Evolutionary conservation across 1,140 invertebrate genomes (phyloP), one percentile per base, ranked within the genome.

Genomic region (Zaprionus capensis): DNA sequence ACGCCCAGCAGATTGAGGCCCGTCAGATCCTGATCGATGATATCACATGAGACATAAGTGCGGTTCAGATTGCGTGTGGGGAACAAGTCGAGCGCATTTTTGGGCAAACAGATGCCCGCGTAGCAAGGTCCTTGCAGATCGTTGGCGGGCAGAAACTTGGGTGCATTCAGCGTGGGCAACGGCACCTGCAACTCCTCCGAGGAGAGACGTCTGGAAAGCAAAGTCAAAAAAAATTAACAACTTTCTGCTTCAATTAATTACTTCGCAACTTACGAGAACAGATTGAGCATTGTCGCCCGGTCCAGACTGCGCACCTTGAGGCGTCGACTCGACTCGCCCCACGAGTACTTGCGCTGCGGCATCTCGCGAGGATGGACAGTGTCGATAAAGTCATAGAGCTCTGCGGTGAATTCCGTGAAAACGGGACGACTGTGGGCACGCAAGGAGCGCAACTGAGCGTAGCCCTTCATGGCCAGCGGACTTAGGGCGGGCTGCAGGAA

Each of bases 381-480:
- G 24, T 85, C 83, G n/a, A 80, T 75, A 3, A 91, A 71, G 63
- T 93, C 91, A 49, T 88, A 91, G 3, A 92, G 61, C 22, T 92
- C 92, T 5, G 91, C 73, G 2, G 82, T 78, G 0, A 91, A 91
- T 57, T 92, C 91, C 0, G 88, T 85, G 36, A 93, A 72, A 2
- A 92, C 80, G 1, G 94, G 94, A 76, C 95, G 94, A 66, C 96
- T 93, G 84, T 95, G 94, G n/a, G 95, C 94, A 71, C 96, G 95
- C 26, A 98, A 93, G 44, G 94, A 95, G 81, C 96, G 94, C 53
- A 98, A 92, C 20, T 96, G 96, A n/a, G 96, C 96, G 91, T 97
- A 98, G 31, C 97, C 97, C 44, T 96, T 94, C 73, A 96, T 94
- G 92, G 97, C 96, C 93, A 96, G 94, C 78, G 96, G 95, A 83